Conservation (phyloP, 2,888 invertebrate species). For the Siphlonurus alternatus region DNA sequence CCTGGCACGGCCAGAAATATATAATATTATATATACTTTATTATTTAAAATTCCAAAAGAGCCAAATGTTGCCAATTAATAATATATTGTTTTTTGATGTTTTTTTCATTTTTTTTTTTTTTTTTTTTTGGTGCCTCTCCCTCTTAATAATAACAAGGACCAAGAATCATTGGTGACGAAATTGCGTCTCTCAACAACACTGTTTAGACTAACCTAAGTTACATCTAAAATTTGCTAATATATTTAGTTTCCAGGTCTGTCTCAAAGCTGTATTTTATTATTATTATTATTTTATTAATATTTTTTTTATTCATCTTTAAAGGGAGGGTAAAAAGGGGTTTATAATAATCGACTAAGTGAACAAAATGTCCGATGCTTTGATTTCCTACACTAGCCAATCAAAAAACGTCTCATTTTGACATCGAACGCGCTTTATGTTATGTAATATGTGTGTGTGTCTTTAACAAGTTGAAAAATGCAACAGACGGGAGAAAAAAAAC, state of each 20-base stretch:
- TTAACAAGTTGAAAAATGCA: conserved; percentile 11
- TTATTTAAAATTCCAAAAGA: background rate
- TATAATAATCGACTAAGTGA: background rate
- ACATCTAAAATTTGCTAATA: background rate
- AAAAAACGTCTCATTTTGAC: background rate
- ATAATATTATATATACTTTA: background rate
- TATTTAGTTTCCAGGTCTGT: background rate
- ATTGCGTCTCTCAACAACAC: background rate
- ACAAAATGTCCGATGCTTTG: background rate
- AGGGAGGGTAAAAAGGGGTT: background rate
- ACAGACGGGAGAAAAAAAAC: background rate
- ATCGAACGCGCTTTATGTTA: conserved; percentile 5
- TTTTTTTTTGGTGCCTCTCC: background rate
- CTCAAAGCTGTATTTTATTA: background rate
- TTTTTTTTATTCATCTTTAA: background rate
- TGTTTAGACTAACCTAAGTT: background rate
- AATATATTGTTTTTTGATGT: background rate
- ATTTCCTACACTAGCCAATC: background rate
- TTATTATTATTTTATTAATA: background rate
- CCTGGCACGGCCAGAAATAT: conserved; percentile 4
- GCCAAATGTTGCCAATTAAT: background rate
- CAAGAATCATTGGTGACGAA: background rate
- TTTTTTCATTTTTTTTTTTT: background rate
- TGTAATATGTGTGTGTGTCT: conserved; percentile 10
- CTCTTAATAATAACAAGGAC: background rate